Conservation (phyloP, 2,797 vertebrate species). For the Sebastes taczanowskii region DNA sequence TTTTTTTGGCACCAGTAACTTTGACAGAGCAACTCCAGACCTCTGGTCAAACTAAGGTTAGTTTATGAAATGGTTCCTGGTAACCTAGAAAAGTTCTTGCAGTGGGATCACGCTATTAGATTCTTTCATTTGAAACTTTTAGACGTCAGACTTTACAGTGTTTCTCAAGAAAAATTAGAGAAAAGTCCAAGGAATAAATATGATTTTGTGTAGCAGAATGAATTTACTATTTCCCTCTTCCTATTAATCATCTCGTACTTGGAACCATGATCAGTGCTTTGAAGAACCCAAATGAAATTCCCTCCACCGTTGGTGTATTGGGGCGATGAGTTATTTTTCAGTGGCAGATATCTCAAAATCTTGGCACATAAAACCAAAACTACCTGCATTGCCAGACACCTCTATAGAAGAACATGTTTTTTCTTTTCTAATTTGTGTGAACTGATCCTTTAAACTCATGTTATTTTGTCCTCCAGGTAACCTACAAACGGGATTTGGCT, state of each 20-base stretch:
- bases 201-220: background rate
- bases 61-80: background rate
- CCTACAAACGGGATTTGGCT: conserved; percentile 93
- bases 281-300: background rate
- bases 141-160: background rate
- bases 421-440: background rate
- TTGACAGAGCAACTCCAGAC: background rate
- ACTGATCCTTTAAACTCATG: background rate
- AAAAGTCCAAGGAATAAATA: background rate
- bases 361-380: background rate
- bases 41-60: background rate
- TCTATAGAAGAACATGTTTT: background rate
- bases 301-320: background rate
- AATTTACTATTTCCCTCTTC: background rate
- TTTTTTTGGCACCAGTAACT: background rate
- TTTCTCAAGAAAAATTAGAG: background rate
- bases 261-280: background rate
- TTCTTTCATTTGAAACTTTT: background rate
- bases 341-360: background rate
- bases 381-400: background rate
- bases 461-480: conserved; percentile 88
- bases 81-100: background rate
- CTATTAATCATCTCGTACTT: background rate
- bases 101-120: background rate
- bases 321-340: background rate